A percentile compares a stretch with the other conserved stretches of the same genome.
These are phyloP conservation scores for Grapholita molesta DNA, from an alignment of 1,140 invertebrate species.

Conservation along the genomic window DNA sequence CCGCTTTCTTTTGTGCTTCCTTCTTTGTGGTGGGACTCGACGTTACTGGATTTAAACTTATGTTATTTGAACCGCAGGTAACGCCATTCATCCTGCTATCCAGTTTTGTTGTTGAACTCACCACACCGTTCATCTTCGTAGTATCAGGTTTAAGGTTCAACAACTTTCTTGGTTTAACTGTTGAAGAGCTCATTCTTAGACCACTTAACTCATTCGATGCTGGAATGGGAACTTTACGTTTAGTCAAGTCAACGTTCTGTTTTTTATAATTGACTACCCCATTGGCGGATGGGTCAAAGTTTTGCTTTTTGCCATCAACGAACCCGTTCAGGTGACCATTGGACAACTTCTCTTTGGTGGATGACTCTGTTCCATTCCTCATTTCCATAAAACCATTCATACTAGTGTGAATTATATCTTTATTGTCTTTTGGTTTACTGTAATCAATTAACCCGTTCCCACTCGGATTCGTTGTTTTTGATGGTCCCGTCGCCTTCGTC, in stretches of 20 bases:
- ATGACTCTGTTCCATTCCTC: constrained; percentile 41
- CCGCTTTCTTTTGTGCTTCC: constrained; percentile 49
- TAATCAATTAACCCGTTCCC: constrained; percentile 52
- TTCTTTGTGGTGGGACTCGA: constrained; percentile 49
- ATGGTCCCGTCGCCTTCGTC: constrained; percentile 40
- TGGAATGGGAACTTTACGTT: constrained; percentile 54
- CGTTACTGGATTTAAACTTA: constrained; percentile 48
- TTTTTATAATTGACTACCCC: constrained; percentile 33
- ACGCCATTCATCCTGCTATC: constrained; percentile 71
- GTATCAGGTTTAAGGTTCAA: constrained; percentile 40
- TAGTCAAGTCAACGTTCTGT: constrained; percentile 31
- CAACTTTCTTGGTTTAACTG: constrained; percentile 46
- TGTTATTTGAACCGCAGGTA: constrained; percentile 65
- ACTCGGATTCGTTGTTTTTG: constrained; percentile 40
- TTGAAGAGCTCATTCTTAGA: constrained; percentile 49
- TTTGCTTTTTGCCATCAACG: constrained; percentile 49
- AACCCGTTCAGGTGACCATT: constrained; percentile 46
- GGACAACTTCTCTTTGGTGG: constrained; percentile 41
- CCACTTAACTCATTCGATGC: constrained; percentile 42
- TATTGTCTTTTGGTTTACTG: constrained; percentile 47
- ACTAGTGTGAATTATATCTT: constrained; percentile 42
- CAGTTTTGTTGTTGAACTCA: constrained; percentile 66
- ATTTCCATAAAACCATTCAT: constrained; percentile 65
- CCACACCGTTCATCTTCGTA: constrained; percentile 51
- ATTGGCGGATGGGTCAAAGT: constrained; percentile 61